Conservation (phyloP, 2,797 vertebrate species). For the Tokudaia muenninki region DNA sequence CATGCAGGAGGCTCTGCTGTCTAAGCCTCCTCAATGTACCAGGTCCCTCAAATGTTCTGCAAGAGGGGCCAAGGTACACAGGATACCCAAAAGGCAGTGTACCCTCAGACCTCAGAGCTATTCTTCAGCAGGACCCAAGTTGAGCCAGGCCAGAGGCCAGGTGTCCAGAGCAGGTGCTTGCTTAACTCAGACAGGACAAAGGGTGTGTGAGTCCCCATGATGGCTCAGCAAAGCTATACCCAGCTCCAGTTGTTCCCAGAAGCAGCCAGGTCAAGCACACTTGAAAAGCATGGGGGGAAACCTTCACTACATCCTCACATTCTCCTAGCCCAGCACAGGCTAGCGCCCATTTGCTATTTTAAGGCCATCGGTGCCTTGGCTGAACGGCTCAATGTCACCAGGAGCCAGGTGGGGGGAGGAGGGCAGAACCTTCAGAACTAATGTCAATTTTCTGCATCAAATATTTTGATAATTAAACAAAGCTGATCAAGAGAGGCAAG, state of each 20-base stretch:
- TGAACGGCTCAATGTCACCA: conserved; percentile 85
- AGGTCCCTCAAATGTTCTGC: accelerated
- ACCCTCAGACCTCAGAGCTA: not conserved
- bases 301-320: not conserved
- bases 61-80: not conserved
- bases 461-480: conserved; percentile 96
- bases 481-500: conserved; percentile 92
- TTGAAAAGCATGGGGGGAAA: not conserved
- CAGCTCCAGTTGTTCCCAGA: not conserved
- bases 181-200: not conserved
- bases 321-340: conserved; percentile 58
- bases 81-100: not conserved
- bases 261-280: not conserved
- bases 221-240: accelerated
- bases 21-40: not conserved
- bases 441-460: conserved; percentile 95
- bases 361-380: conserved; percentile 72
- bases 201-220: accelerated
- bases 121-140: accelerated
- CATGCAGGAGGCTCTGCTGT: not conserved
- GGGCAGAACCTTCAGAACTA: conserved; percentile 88
- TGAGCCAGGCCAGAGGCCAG: not conserved
- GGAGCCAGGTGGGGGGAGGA: conserved; percentile 82
- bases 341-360: conserved; percentile 65
- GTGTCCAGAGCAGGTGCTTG: not conserved